Evolutionary conservation across 2,888 invertebrate species (phyloP), one percentile per base, ranked within the genome.

Genomic region (Hypomecis punctinalis): DNA sequence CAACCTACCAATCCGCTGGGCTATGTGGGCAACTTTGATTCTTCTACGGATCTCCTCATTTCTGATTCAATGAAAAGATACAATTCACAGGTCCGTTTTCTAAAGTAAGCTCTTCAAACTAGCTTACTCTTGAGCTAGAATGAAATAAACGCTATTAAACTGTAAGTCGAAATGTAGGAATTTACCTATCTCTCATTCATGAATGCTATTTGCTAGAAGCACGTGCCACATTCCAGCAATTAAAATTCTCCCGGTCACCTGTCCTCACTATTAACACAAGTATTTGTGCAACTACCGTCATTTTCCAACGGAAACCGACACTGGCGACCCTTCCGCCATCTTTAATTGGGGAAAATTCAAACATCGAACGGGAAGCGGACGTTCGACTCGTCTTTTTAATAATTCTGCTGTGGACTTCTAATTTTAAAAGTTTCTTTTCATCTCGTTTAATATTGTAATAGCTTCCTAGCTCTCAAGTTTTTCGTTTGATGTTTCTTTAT

Each of bases 341-440:
- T 82, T 76, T 78, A 76, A 79, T 84, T 79, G 76, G 76, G 77
- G 75, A 79, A 79, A 81, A 81, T 76, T 76, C 80, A 81, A 84
- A 84, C 75, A 78, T 74, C 76, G 75, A 83, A 85, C 81, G 88
- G 90, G 90, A 91, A 91, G 77, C 91, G 91, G 91, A 91, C 88
- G 89, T 84, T 83, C 79, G 84, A 85, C 76, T 78, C 85, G 86
- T 89, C 86, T 83, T 80, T 90, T 88, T 89, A 89, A 89, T 89
- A 89, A 85, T 90, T 83, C 82, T 78, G 81, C 86, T 84, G 73
- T 76, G 79, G 84, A 81, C 83, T 79, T 78, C 80, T 77, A 83
- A 59, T 88, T 88, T 84, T 89, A 89, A 80, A 76, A 56, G 70
- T 80, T 80, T 79, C 85, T 81, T 90, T 90, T 90, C 89, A 90